phyloP scores from a whole-genome alignment of 2,797 vertebrate genomes.

The Apodemus agrarius region DNA sequence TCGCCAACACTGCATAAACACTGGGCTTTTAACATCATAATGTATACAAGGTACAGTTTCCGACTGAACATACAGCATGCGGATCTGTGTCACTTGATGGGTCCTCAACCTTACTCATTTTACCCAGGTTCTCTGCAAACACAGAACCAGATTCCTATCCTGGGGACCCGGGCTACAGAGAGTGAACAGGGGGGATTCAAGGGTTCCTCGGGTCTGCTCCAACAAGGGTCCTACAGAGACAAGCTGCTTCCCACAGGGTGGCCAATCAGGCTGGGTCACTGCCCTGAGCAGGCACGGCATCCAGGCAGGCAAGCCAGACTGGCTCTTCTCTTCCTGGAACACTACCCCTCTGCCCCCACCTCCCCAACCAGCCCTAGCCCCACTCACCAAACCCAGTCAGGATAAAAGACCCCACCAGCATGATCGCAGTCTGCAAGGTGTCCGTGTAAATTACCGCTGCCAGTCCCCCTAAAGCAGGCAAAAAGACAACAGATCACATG shows the following conservation, averaged over 20 bases:
- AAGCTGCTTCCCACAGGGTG: neutral
- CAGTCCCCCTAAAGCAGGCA: conserved; percentile 91
- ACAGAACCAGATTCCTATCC: neutral
- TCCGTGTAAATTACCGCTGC: conserved; percentile 99
- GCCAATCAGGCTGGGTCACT: neutral
- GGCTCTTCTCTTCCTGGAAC: neutral
- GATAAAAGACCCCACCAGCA: conserved; percentile 96
- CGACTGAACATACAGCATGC: neutral
- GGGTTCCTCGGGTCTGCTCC: neutral
- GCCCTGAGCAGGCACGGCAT: neutral
- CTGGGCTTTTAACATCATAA: neutral
- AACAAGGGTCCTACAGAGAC: neutral
- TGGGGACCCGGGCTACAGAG: neutral
- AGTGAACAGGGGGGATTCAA: neutral
- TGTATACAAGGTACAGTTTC: neutral
- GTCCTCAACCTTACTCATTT: neutral
- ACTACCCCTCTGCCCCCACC: neutral
- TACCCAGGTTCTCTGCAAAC: neutral
- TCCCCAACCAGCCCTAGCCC: neutral
- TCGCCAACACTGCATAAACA: neutral
- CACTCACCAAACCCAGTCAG: conserved; percentile 95
- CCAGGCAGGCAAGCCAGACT: neutral
- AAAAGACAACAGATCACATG: conserved; percentile 36
- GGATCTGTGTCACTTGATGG: neutral
- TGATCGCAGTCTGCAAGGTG: conserved; percentile 96